These are phyloP conservation scores for Oligia strigilis DNA, from an alignment of 2,888 invertebrate species.

Conservation along the genomic window DNA sequence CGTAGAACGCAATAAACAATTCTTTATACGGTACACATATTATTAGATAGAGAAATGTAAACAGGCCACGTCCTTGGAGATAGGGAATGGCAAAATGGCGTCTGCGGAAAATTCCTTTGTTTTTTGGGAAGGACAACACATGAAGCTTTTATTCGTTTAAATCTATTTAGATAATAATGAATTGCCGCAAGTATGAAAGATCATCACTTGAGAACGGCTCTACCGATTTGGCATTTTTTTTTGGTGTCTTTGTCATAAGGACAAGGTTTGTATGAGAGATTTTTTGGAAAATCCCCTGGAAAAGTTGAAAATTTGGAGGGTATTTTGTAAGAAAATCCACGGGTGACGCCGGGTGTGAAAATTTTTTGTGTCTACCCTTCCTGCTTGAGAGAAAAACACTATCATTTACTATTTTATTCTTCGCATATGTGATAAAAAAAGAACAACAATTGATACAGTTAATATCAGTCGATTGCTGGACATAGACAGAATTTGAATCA, in stretches of 20 bases:
- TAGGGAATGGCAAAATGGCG: neutral
- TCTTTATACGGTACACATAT: conserved; percentile 42
- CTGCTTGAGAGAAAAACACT: neutral
- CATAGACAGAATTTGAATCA: neutral
- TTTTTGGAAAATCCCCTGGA: no score
- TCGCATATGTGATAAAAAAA: neutral
- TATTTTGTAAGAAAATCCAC: no score
- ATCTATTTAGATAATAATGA: no score
- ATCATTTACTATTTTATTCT: neutral
- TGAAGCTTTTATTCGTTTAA: neutral
- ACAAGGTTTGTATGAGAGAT: no score
- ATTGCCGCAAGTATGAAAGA: no score
- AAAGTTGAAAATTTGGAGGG: no score
- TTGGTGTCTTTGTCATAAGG: no score
- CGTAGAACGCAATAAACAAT: conserved; percentile 38
- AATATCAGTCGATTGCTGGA: neutral
- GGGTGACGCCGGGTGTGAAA: no score
- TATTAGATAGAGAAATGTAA: conserved; percentile 27
- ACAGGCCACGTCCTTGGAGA: conserved; percentile 27
- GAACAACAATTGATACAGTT: neutral
- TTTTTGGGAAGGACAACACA: neutral
- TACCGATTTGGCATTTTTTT: no score
- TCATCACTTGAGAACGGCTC: no score
- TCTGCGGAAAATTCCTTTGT: neutral
- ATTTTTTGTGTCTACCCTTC: no score